Base-by-base conservation (phyloP, 2,888 invertebrate species). In the Rotaria macrura region DNA sequence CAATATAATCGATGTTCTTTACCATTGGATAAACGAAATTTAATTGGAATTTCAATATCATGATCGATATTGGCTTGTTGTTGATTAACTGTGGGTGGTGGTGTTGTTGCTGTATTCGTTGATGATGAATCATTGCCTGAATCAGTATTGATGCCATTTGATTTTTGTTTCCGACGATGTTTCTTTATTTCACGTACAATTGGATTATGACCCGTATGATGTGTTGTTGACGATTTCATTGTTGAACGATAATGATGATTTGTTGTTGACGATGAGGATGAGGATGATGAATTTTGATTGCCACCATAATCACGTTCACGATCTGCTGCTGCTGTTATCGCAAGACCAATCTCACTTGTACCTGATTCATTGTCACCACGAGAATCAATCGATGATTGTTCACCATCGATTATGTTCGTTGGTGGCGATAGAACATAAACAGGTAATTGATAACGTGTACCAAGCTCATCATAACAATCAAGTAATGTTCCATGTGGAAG, bases 1-100 rank as follows among this genome's bases (percentile, higher is more conserved):
- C 79, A 79, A 43, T 40, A 43, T 43, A 79, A 25, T 23, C 43
- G 40, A 43, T 79, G 79, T 79, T 79, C 79, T 79, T 79, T 79
- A 25, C 79, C 79, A 79, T 79, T 79, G 34, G 96, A 96, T 89
- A 97, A 93, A 88, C 96, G 93, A 90, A 97, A 93, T 90, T 95
- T 89, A 87, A 91, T 88, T 84, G 89, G 89, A 85, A 90, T 88
- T n/a, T 43, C 43, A 43, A 79, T 12, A 79, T 79, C 79, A 6
- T 23, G 43, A 65, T 65, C 65, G 14, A 34, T 34, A 38, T 65
- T 65, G 14, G 12, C 12, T 87, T 90, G 84, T 57, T 84, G 84
- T 25, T 84, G 52, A 54, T n/a, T 65, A 34, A 65, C 9, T 20
- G 7, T 65, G 25, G 43, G 4, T 6, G 79, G 43, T 3, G 79